Conservation (phyloP, 1,140 invertebrate species). For the Temnothorax curvispinosus region DNA sequence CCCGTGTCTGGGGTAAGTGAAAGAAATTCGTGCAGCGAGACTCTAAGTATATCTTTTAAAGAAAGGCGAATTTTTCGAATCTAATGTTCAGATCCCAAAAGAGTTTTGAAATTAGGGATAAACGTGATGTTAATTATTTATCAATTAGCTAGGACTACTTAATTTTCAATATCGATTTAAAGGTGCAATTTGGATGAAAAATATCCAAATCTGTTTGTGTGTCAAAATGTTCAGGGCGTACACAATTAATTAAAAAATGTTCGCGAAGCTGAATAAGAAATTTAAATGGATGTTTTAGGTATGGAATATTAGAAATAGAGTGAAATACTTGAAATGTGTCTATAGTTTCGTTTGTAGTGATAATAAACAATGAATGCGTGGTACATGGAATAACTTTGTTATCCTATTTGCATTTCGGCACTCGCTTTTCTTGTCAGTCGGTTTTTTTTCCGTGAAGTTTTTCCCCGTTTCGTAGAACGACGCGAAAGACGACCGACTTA, state of each 20-base stretch:
- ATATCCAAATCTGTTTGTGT: neutral
- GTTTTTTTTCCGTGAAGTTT: neutral
- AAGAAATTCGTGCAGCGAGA: neutral
- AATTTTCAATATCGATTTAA: neutral
- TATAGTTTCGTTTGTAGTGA: neutral
- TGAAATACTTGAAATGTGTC: neutral
- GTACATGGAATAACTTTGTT: neutral
- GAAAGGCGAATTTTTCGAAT: neutral
- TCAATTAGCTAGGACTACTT: neutral
- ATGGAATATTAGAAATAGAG: neutral
- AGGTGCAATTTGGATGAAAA: neutral
- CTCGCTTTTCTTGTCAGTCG: neutral
- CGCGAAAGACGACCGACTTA: slow-evolving; percentile 59
- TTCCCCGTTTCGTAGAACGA: slow-evolving; percentile 42
- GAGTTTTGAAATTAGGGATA: neutral
- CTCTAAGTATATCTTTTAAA: neutral
- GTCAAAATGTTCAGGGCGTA: neutral
- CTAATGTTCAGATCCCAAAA: neutral
- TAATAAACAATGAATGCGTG: neutral
- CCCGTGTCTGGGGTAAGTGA: slow-evolving; percentile 78
- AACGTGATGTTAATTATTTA: neutral
- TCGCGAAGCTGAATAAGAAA: neutral
- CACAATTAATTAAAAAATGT: neutral
- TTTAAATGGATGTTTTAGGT: neutral
- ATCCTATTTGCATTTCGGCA: slow-evolving; percentile 21